A percentile compares a stretch with the other conserved stretches of the same genome.
Evolutionary conservation across 2,888 invertebrate species (phyloP).

Genomic region (Drosophila sordidapex): DNA sequence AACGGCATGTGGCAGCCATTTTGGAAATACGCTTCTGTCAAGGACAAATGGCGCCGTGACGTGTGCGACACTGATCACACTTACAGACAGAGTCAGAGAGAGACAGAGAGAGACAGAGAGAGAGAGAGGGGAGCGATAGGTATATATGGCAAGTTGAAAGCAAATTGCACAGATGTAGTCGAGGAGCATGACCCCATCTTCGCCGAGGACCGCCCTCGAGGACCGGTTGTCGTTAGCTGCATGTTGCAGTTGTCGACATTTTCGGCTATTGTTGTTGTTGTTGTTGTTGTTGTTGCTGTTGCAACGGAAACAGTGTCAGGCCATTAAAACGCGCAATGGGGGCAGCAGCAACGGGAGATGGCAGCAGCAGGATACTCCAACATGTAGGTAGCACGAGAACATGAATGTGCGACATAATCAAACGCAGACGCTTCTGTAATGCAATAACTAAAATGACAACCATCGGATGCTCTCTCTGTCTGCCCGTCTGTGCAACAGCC

Average conservation of each 20-base stretch:
- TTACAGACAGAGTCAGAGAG: conserved; percentile 40
- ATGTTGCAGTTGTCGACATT: conserved; percentile 69
- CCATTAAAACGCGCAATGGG: conserved; percentile 69
- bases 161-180: conserved; percentile 72
- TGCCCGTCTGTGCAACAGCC: conserved; percentile 26
- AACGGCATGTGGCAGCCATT: conserved; percentile 67
- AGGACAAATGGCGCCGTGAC: conserved; percentile 65
- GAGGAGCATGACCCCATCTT: conserved; percentile 20
- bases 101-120: background rate
- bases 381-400: conserved; percentile 52
- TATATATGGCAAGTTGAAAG: conserved; percentile 55
- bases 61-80: conserved; percentile 70
- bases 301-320: conserved; percentile 77
- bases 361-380: conserved; percentile 4
- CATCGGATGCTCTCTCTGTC: background rate
- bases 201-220: conserved; percentile 12
- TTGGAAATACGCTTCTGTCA: conserved; percentile 71
- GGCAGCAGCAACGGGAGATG: conserved; percentile 10
- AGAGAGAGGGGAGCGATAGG: background rate
- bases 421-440: conserved; percentile 73
- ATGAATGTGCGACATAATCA: conserved; percentile 73
- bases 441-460: conserved; percentile 78
- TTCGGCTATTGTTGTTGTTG: conserved; percentile 33
- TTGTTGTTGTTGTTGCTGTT: conserved; percentile 24
- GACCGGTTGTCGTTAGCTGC: conserved; percentile 66